Conservation (phyloP, 2,888 invertebrate genomes). For the Stegana nigrithorax region DNA sequence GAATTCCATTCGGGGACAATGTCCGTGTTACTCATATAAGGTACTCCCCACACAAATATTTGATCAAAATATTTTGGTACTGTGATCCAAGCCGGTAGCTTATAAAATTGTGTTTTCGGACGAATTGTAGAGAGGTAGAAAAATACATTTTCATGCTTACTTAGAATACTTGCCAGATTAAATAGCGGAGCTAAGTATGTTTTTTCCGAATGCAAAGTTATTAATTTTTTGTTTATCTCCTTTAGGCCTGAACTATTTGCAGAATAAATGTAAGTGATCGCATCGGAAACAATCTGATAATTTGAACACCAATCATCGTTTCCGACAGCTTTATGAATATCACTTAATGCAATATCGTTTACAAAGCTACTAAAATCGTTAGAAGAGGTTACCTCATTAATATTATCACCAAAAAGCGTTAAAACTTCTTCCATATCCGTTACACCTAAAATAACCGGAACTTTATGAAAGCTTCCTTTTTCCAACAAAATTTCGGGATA, state of each 20-base stretch:
- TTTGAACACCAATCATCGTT: conserved; percentile 73
- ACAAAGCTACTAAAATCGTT: conserved; percentile 73
- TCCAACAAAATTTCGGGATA: conserved; percentile 75
- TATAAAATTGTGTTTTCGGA: conserved; percentile 75
- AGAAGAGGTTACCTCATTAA: conserved; percentile 72
- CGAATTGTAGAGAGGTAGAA: conserved; percentile 83
- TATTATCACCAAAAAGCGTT: conserved; percentile 72
- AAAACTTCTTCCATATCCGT: conserved; percentile 86
- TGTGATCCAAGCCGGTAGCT: conserved; percentile 81
- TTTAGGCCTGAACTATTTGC: conserved; percentile 75
- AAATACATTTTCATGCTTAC: conserved; percentile 73
- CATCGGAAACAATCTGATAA: conserved; percentile 76
- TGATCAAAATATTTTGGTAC: conserved; percentile 87
- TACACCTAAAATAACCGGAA: conserved; percentile 81
- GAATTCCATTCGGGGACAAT: conserved; percentile 78
- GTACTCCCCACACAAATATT: conserved; percentile 85
- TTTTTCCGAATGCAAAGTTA: conserved; percentile 82
- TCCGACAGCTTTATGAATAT: conserved; percentile 71
- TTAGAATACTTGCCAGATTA: conserved; percentile 75
- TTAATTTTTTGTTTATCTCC: conserved; percentile 74
- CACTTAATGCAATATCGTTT: conserved; percentile 74
- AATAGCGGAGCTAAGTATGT: conserved; percentile 80
- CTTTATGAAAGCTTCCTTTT: conserved; percentile 74
- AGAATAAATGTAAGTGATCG: conserved; percentile 80
- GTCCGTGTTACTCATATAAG: conserved; percentile 75